Evolutionary conservation across 2,888 invertebrate species (phyloP).

Genomic region (Caradrina clavipalpis): DNA sequence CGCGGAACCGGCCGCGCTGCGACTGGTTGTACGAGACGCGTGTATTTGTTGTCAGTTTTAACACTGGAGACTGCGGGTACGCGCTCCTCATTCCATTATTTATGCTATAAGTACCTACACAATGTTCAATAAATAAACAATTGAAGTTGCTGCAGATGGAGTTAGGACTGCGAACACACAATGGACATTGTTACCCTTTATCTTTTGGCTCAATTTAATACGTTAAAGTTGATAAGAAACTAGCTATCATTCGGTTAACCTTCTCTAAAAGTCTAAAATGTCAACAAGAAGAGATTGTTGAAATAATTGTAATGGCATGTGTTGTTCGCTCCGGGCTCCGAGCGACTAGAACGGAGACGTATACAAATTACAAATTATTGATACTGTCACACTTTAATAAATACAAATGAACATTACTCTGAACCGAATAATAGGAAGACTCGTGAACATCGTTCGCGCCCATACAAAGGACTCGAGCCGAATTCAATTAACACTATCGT

Average conservation of each 20-base stretch:
- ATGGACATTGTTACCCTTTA: constrained; percentile 57
- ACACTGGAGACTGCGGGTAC: constrained; percentile 78
- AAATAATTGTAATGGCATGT: constrained; percentile 4
- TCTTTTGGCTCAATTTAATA: constrained; percentile 39
- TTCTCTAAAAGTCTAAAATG: background rate
- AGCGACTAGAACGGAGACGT: background rate
- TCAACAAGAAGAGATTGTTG: background rate
- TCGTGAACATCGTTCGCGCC: constrained; percentile 19
- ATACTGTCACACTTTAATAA: constrained; percentile 13
- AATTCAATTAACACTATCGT: constrained; percentile 40
- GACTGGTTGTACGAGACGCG: constrained; percentile 75
- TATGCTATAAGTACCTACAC: constrained; percentile 78
- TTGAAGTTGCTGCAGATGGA: constrained; percentile 73
- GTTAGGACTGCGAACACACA: constrained; percentile 66
- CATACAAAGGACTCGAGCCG: constrained; percentile 14
- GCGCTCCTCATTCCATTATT: constrained; percentile 74
- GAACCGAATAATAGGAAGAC: constrained; percentile 26
- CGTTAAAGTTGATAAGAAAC: constrained; percentile 19
- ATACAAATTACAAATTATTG: constrained; percentile 6
- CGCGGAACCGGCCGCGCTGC: constrained; percentile 77
- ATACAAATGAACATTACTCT: constrained; percentile 8
- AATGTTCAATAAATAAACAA: constrained; percentile 82
- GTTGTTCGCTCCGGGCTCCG: constrained; percentile 5
- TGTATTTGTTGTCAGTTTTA: constrained; percentile 73
- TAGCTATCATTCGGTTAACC: background rate